Base-by-base conservation (phyloP, 2,888 invertebrate species). In the Adelognathus sp. region DNA sequence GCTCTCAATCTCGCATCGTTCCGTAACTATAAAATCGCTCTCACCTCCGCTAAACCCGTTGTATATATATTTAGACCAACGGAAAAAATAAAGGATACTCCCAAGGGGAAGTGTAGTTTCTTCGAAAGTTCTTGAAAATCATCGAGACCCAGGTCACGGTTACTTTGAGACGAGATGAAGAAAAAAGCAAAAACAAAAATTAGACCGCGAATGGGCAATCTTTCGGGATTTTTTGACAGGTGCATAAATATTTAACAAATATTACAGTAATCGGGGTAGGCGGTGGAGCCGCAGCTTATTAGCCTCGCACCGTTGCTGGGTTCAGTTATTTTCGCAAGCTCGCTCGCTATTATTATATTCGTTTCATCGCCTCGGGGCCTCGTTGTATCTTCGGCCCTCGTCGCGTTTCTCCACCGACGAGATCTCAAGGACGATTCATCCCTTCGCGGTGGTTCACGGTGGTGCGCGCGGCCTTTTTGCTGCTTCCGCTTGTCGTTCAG, bases 141-240 rank as follows among this genome's bases (percentile, higher is more conserved):
- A 41, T 41, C 11, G 64, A 54, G 50, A 70, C 46, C 76, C 66
- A 41, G 76, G 36, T 58, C 81, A 76, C 67, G 78, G 54, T 36
- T 73, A 56, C 50, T 60, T 66, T 21, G 21, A 11, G 18, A 39
- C 7, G 44, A 21, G 41, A 58, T 27, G n/a, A 9, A 39, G 36
- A 75, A 67, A 44, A 33, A 71, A 58, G 2, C 2, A 54, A 36
- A 56, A 60, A 50, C 5, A 50, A 71, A 36, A 24, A 11, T 11
- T 36, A 89, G 92, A 88, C 39, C 9, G 41, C 7, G 58, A 64
- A 67, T 39, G 41, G 58, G 50, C 56, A 24, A 74, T 79, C 58
- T 74, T 66, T 54, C 7, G 46, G 18, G 70, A 66, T 71, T 75
- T 72, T 46, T 50, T 76, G 79, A 79, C 79, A 79, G 79, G 79